These are phyloP conservation scores for Pelodytes ibericus DNA, from an alignment of 2,797 vertebrate species.

Conservation along the genomic window DNA sequence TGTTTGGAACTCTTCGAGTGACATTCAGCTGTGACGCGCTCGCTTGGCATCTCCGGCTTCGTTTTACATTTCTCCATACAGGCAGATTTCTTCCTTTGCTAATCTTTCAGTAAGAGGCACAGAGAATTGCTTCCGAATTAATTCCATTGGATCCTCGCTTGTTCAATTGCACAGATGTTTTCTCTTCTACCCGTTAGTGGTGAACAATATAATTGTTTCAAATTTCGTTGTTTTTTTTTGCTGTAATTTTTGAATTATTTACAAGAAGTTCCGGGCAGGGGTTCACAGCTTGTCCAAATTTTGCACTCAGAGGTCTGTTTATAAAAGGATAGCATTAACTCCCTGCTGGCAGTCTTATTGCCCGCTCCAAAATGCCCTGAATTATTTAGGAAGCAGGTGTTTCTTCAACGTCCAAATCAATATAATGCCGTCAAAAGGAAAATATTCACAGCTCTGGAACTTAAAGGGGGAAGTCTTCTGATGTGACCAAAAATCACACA, in stretches of 20 bases:
- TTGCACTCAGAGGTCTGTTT: background rate
- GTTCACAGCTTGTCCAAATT: slow-evolving; percentile 35
- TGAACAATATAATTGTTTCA: slow-evolving; percentile 46
- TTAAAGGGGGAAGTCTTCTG: no score
- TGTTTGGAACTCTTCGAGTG: slow-evolving; percentile 16
- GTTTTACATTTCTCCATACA: slow-evolving; percentile 37
- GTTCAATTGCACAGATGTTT: slow-evolving; percentile 50
- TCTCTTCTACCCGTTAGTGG: slow-evolving; percentile 19
- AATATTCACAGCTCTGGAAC: no score
- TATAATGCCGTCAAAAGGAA: background rate
- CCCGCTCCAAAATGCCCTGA: background rate
- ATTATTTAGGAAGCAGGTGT: slow-evolving; percentile 36
- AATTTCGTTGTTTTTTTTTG: slow-evolving; percentile 20
- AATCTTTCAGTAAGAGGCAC: slow-evolving; percentile 39
- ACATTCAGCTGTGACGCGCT: slow-evolving; percentile 30
- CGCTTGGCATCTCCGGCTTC: background rate
- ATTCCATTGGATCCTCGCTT: slow-evolving; percentile 45
- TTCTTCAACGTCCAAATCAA: background rate
- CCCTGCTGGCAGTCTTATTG: background rate
- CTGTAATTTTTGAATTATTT: slow-evolving; percentile 35
- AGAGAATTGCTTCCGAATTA: slow-evolving; percentile 44
- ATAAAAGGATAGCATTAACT: slow-evolving; percentile 1
- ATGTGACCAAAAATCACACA: no score
- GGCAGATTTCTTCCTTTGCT: slow-evolving; percentile 29
- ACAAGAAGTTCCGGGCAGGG: slow-evolving; percentile 18